Evolutionary conservation across 2,113 vertebrate genomes (phyloP).

Genomic region (Bos taurus): ARS-UCD2.0 NC_037329.1:54089501-54090000

Average conservation of each 20-base stretch:
- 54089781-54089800: not conserved
- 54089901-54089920: slow-evolving; percentile 8
- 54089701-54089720: not conserved
- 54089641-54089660: not conserved
- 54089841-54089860: slow-evolving; percentile 3
- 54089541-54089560: not conserved
- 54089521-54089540: not conserved
- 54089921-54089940: slow-evolving; percentile 8
- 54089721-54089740: not conserved
- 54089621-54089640: slow-evolving; percentile 10
- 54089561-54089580: slow-evolving; percentile 21
- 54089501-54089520: not conserved
- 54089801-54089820: not conserved
- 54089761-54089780: not conserved
- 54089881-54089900: not conserved
- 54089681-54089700: slow-evolving; percentile 7
- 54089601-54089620: not conserved
- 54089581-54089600: slow-evolving; percentile 13
- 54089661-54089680: not conserved
- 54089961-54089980: slow-evolving; percentile 38
- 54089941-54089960: slow-evolving; percentile 41
- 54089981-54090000: slow-evolving; percentile 3
- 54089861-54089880: not conserved
- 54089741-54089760: not conserved
- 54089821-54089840: not conserved